phyloP scores from a whole-genome alignment of 2,113 vertebrate species.

The Aleadryas rufinucha region DNA sequence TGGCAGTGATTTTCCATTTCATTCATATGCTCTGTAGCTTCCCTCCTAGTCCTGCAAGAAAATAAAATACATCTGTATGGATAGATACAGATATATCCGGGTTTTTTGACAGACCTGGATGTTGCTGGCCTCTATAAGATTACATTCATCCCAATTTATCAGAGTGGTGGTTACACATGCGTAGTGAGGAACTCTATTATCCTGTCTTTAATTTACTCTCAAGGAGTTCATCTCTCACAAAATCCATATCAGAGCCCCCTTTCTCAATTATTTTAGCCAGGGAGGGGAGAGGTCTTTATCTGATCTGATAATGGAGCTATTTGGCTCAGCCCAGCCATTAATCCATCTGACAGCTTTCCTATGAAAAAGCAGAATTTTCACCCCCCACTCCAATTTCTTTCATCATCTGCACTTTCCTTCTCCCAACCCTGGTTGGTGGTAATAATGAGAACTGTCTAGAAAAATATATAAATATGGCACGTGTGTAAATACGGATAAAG shows the following conservation, averaged over 20 bases:
- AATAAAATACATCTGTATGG: background rate
- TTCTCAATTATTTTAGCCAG: constrained; percentile 38
- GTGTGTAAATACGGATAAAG: background rate
- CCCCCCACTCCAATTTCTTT: constrained; percentile 33
- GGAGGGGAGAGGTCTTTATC: constrained; percentile 25
- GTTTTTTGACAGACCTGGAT: background rate
- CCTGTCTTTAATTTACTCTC: constrained; percentile 39
- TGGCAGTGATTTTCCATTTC: constrained; percentile 1
- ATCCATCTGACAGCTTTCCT: constrained; percentile 52
- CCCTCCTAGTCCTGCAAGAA: background rate
- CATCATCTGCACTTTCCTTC: constrained; percentile 12
- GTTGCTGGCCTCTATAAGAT: background rate
- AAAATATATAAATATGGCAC: constrained; percentile 5
- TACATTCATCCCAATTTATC: constrained; percentile 2
- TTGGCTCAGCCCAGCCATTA: constrained; percentile 29
- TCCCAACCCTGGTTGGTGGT: background rate
- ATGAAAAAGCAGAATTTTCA: constrained; percentile 44
- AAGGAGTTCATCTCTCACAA: constrained; percentile 21
- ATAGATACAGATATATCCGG: background rate
- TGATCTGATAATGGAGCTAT: constrained; percentile 39
- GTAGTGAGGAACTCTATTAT: constrained; percentile 23
- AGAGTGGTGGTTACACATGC: background rate
- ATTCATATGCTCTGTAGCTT: background rate
- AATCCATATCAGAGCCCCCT: constrained; percentile 33
- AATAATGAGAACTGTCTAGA: constrained; percentile 12